A percentile compares a stretch with the other conserved stretches of the same genome.
These are phyloP conservation scores for Grantiella picta DNA, from an alignment of 2,113 vertebrate species.

Conservation along the genomic window DNA sequence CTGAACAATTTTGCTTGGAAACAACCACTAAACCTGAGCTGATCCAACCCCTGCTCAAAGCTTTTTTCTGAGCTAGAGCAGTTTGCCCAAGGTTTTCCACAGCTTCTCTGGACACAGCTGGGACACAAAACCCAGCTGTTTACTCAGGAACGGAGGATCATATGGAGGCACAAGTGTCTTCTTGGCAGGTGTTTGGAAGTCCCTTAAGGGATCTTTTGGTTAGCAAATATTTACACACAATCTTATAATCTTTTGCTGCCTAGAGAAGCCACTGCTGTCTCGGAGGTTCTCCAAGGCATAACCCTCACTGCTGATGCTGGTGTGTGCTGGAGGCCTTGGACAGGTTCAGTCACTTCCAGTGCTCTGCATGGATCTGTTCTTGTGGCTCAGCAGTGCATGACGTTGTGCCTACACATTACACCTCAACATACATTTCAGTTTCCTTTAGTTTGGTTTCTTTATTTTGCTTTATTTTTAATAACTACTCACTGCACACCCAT, in stretches of 20 bases:
- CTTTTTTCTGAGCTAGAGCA: background rate
- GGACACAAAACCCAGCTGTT: background rate
- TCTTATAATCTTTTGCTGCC: background rate
- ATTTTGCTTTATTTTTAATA: background rate
- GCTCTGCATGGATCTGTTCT: background rate
- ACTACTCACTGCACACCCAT: background rate
- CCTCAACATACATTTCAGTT: background rate
- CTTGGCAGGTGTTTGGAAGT: background rate
- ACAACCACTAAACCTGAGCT: accelerated
- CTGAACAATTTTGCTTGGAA: background rate
- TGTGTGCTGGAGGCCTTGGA: background rate
- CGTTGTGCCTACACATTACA: accelerated
- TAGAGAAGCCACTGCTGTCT: background rate
- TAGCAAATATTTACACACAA: background rate
- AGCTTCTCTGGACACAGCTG: background rate
- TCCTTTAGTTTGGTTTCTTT: background rate
- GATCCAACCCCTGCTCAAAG: background rate
- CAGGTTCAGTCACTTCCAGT: background rate
- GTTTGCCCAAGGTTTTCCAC: background rate
- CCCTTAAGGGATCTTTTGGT: background rate
- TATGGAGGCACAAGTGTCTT: background rate
- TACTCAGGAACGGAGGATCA: background rate
- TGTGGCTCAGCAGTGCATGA: background rate
- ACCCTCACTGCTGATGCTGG: background rate
- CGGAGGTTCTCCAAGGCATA: background rate